phyloP scores from a whole-genome alignment of 2,797 vertebrate species.

The Manis javanica region DNA sequence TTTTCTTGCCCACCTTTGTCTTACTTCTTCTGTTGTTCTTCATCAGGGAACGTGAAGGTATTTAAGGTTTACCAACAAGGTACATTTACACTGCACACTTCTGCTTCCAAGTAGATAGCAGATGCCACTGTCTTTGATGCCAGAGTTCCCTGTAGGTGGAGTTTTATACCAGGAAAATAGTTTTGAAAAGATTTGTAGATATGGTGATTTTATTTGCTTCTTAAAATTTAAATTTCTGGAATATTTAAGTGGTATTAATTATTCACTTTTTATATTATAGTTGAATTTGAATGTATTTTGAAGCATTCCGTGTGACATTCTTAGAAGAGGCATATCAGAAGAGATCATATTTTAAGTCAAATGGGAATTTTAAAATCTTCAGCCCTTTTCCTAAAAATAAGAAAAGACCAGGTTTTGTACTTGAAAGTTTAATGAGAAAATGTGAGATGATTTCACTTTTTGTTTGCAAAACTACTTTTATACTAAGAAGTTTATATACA shows the following conservation, averaged over 20 bases:
- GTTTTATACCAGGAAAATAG: conserved; percentile 51
- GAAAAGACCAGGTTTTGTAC: not conserved
- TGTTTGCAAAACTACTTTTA: conserved; percentile 35
- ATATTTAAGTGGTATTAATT: not conserved
- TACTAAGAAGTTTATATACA: not conserved
- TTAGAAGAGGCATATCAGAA: conserved; percentile 4
- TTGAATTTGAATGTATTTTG: conserved; percentile 21
- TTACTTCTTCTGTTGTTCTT: conserved; percentile 48
- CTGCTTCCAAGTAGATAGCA: conserved; percentile 55
- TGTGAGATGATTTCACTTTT: not conserved
- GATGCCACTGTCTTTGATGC: conserved; percentile 35
- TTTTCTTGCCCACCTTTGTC: conserved; percentile 2
- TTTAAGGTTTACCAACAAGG: conserved; percentile 57
- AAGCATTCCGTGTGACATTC: not conserved
- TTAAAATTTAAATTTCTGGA: conserved; percentile 58
- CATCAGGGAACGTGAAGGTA: not conserved
- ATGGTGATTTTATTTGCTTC: conserved; percentile 41
- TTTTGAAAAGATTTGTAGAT: conserved; percentile 57
- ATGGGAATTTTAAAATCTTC: conserved; percentile 23
- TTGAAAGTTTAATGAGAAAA: conserved; percentile 41
- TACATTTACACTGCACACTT: not conserved
- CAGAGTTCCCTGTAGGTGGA: conserved; percentile 55
- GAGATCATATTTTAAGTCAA: not conserved
- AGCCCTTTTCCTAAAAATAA: conserved; percentile 24
- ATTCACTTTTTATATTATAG: not conserved